These are phyloP conservation scores for Troilus luridus DNA, from an alignment of 2,888 invertebrate species.

Conservation along the genomic window DNA sequence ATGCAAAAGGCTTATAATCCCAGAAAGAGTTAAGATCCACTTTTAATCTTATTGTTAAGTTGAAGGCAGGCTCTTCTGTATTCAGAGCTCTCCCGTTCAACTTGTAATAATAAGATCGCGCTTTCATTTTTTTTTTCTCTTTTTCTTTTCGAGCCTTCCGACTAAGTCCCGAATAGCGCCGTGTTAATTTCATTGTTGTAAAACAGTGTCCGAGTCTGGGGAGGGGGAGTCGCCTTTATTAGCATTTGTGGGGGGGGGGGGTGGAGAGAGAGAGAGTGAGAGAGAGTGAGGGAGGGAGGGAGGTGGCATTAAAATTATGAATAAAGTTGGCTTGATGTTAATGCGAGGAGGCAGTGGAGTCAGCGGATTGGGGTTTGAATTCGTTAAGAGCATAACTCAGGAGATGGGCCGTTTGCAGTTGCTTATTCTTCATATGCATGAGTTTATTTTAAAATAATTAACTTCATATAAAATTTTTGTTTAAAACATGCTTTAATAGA, in stretches of 20 bases:
- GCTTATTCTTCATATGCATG: background rate
- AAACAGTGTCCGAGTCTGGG: constrained; percentile 34
- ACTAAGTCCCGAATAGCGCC: background rate
- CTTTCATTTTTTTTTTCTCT: background rate
- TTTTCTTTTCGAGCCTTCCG: background rate
- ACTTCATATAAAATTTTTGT: too few relatives aligned
- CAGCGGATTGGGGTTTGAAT: constrained; percentile 45
- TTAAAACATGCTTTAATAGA: too few relatives aligned
- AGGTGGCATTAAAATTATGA: constrained; percentile 50
- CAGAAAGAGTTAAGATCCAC: constrained; percentile 39
- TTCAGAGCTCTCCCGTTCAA: constrained; percentile 31
- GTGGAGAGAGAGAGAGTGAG: too few relatives aligned
- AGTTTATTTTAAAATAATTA: background rate
- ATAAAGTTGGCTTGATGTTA: constrained; percentile 53
- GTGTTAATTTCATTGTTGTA: constrained; percentile 52
- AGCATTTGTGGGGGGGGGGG: background rate
- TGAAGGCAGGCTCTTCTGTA: constrained; percentile 39
- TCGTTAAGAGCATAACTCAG: constrained; percentile 17
- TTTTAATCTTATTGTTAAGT: constrained; percentile 55
- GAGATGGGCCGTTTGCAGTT: background rate
- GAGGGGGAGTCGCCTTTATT: constrained; percentile 30
- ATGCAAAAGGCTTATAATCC: constrained; percentile 55
- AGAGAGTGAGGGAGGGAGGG: background rate
- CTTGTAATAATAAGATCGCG: constrained; percentile 51
- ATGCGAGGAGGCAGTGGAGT: background rate